Base-by-base conservation (phyloP, 2,888 invertebrate genomes). In the Hypena proboscidalis region DNA sequence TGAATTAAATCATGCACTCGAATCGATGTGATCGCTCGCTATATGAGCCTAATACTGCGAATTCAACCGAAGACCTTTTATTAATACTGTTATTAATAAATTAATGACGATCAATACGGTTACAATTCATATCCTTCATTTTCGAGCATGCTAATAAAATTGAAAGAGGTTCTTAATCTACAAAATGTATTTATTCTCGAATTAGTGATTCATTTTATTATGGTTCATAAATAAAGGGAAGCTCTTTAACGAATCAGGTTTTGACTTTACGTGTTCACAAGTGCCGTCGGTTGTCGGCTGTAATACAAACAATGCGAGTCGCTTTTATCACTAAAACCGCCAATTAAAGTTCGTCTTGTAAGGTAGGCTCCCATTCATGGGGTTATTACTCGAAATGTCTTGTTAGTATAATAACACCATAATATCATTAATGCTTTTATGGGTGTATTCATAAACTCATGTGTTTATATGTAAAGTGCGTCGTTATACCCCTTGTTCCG, bases 351-450 rank as follows among this genome's bases (percentile, higher is more conserved):
- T 36, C 19, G 32, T 44, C 47, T 56, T 42, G 46, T 55, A 46
- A 39, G 54, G 40, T 29, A 45, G 47, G 25, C 43, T 35, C 34
- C 54, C 51, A 59, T 59, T 67, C 62, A 57, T 50, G 47, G 29
- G 43, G 59, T 64, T 64, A 66, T 64, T 61, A 64, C 66, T 42
- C 39, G 21, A 64, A 65, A 58, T 57, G 53, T 58, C 70, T 70
- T 78, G 74, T 81, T 78, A 76, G 70, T 77, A 45, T 56, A 74
- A 74, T 73, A 73, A 70, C 68, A 62, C 70, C 58, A 66, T 72
- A 73, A 74, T 68, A 74, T 74, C 68, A 77, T 79, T 77, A 76
- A 56, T 51, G 42, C 42, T 67, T 81, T 80, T 78, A 80, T 72
- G 53, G 58, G 44, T 40, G 64, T 59, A 68, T 53, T 77, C 70